Conservation (phyloP, 1,140 invertebrate species). For the Brachionus sp. region DNA sequence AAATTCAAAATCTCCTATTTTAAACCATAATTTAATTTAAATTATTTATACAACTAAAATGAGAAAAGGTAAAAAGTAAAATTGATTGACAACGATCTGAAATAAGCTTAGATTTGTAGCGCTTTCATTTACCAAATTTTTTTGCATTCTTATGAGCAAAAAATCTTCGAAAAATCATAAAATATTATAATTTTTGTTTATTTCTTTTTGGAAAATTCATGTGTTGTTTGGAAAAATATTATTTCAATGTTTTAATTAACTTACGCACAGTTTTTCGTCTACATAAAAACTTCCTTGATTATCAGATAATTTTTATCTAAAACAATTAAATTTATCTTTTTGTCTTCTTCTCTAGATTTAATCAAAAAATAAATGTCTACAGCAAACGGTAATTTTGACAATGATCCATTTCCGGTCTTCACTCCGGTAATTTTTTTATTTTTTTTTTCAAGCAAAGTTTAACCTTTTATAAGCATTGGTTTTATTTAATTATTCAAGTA, state of each 20-base stretch:
- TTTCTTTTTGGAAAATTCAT: slow-evolving; percentile 26
- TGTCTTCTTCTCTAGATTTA: not conserved
- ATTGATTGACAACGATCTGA: not conserved
- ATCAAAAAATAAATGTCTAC: slow-evolving; percentile 37
- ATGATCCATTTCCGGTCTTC: slow-evolving; percentile 44
- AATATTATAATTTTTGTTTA: slow-evolving; percentile 41
- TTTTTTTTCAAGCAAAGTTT: too few relatives aligned
- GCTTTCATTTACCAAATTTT: not conserved
- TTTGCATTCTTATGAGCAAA: not conserved
- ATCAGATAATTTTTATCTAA: not conserved
- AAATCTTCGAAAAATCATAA: slow-evolving; percentile 24
- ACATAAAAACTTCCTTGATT: not conserved
- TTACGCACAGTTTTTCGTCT: not conserved
- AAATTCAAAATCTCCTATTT: not conserved
- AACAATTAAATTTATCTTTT: not conserved
- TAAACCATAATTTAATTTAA: not conserved
- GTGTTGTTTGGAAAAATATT: not conserved
- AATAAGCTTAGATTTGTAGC: not conserved
- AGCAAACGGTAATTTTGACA: slow-evolving; percentile 27
- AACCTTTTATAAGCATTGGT: too few relatives aligned
- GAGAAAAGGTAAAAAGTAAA: not conserved
- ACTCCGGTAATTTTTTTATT: slow-evolving; percentile 31
- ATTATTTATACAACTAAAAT: not conserved
- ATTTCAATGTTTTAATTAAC: not conserved
- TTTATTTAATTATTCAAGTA: too few relatives aligned